Evolutionary conservation across 1,140 invertebrate genomes (phyloP), one percentile per base, ranked within the genome.

Genomic region (Bicyclus anynana): DNA sequence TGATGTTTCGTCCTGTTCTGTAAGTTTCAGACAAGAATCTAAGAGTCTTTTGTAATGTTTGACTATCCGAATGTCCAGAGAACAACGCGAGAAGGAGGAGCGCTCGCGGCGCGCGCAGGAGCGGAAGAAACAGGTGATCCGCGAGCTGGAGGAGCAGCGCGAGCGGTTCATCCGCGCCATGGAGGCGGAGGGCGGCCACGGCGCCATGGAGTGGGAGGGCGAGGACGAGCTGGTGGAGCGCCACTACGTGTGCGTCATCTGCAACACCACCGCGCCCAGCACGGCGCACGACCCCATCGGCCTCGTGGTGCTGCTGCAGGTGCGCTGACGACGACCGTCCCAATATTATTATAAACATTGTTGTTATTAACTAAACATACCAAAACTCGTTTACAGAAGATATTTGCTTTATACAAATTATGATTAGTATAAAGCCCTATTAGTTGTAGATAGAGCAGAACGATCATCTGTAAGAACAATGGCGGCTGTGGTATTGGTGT

Each of bases 161-260:
- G 95, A 96, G 72, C 94, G 96, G 73, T 98, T 98, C 82, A 94
- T 98, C 93, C 93, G 94, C 62, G 92, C 94, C 2, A 95, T 93
- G 93, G 93, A 93, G 16, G 65, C 64, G 62, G 73, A 79, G 65
- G 61, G 67, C 87, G 89, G 90, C 46, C 91, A 90, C 33, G 89
- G 81, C 23, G 89, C 87, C 52, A 94, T 94, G 93, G 93, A 94
- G 52, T 93, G 93, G 90, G 91, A 92, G 23, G 91, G 92, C 37
- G 92, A 92, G 26, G 91, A 92, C 35, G 92, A 93, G 92, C 83
- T 92, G 29, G 89, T 92, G 33, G 89, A 90, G 69, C 84, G 92
- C 75, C 95, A 96, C 83, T 98, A 97, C 82, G 95, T 98, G 81
- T 99, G 98, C 90, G 97, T 97, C 46, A 99, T 99, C 72, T 99